These are phyloP conservation scores for Pristionchus pacificus DNA, from an alignment of 1,140 invertebrate genomes.

Conservation along the genomic window DNA sequence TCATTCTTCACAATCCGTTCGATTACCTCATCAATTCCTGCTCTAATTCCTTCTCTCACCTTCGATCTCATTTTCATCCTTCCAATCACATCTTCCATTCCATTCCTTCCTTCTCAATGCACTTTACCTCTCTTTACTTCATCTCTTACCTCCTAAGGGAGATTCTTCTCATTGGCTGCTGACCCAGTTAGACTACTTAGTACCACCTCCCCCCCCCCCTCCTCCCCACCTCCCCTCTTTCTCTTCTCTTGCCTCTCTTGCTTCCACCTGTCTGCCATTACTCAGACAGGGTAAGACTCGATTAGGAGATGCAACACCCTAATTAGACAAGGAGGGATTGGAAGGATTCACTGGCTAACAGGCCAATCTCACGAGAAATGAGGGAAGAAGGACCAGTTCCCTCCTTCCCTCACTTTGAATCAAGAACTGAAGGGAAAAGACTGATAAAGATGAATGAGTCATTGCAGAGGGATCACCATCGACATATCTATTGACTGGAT, in stretches of 20 bases:
- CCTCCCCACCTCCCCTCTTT: neutral
- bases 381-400: neutral
- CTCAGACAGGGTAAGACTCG: constrained; percentile 11
- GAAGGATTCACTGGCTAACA: constrained; percentile 1
- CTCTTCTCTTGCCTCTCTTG: neutral
- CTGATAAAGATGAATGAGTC: neutral
- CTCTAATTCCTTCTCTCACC: no score
- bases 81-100: no score
- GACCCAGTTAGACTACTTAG: no score
- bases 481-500: constrained; percentile 19
- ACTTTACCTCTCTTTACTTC: constrained; percentile 4
- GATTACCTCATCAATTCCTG: no score
- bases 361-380: neutral
- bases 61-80: no score
- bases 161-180: constrained; percentile 12
- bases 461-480: constrained; percentile 2
- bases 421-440: no score
- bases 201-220: constrained; percentile 7
- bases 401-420: no score
- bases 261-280: neutral
- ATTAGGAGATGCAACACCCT: constrained; percentile 11
- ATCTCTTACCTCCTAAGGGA: neutral
- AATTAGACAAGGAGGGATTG: no score
- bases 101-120: neutral
- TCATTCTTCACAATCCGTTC: constrained; percentile 18